Conservation (phyloP, 2,113 vertebrate species). For the Microcebus griseorufus region DNA sequence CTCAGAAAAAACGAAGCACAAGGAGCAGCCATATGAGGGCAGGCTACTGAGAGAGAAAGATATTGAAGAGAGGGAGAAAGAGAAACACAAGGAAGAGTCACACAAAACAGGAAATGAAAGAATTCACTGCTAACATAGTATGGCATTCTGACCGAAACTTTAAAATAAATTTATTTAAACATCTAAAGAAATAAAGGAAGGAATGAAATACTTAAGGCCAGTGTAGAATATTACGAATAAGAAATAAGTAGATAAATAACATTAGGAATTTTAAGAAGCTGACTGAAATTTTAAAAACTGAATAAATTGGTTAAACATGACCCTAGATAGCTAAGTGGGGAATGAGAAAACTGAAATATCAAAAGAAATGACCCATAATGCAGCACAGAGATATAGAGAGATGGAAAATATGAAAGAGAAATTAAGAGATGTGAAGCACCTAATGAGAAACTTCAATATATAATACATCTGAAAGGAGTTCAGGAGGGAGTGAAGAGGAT, state of each 20-base stretch:
- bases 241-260: not conserved
- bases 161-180: not conserved
- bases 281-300: not conserved
- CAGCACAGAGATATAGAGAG: not conserved
- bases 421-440: not conserved
- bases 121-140: not conserved
- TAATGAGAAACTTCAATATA: not conserved
- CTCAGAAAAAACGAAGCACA: not conserved
- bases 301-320: not conserved
- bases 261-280: not conserved
- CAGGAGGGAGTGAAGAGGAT: not conserved
- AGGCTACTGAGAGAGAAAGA: not conserved
- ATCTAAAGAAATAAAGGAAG: not conserved
- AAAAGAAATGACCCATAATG: not conserved
- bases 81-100: not conserved
- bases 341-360: not conserved
- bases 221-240: not conserved
- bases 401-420: not conserved
- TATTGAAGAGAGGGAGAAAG: too few relatives aligned
- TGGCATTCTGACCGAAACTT: not conserved
- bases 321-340: not conserved
- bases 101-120: not conserved
- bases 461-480: not conserved
- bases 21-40: fast-evolving
- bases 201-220: not conserved